Evolutionary conservation across 2,113 vertebrate genomes (phyloP), one percentile per base, ranked within the genome.

Genomic region (Micronycteris hirsuta): DNA sequence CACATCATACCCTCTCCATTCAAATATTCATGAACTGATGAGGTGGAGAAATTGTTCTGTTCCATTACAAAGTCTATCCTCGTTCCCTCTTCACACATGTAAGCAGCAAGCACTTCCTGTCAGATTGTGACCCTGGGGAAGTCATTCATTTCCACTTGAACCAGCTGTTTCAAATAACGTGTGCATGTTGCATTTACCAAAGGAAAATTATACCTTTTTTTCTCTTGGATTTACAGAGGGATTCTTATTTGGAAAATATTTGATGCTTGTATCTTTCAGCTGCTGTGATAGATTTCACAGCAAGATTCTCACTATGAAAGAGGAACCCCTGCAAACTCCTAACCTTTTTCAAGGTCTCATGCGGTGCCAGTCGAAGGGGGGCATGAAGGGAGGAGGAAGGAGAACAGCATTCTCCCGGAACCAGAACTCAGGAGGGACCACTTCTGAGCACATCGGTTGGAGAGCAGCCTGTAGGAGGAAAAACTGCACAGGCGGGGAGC

Each of bases 81-180:
- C 45, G 9, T 85, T 96, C 65, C 93, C 97, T 97, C 56, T 82
- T 97, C 94, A 96, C 88, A 54, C 71, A 84, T 52, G 80, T 74
- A 96, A 76, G 63, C 95, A 96, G 87, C 36, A 97, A 97, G 95
- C 74, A 97, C 94, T 97, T 97, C 83, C 78, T 95, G 94, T 96
- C 96, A 94, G 86, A 94, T 83, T 94, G 43, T 96, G 96, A 96
- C 97, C 95, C 92, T 85, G 76, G 87, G 74, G 97, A 97, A 98
- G 96, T 96, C 96, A 91, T 91, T 98, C 31, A 96, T 97, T 98
- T 97, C 96, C 84, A 94, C 83, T 97, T 96, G 85, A 98, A 96
- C 28, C 91, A 95, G 68, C 77, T 97, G 92, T 96, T 98, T 98
- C 93, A 97, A 97, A 93, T 95, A 97, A 88, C 85, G 82, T 97